Percentiles rank a stretch among this genome's conserved stretches.
Conservation (phyloP, 2,113 vertebrate genomes). For the Brachypodius melanocephalos region DNA sequence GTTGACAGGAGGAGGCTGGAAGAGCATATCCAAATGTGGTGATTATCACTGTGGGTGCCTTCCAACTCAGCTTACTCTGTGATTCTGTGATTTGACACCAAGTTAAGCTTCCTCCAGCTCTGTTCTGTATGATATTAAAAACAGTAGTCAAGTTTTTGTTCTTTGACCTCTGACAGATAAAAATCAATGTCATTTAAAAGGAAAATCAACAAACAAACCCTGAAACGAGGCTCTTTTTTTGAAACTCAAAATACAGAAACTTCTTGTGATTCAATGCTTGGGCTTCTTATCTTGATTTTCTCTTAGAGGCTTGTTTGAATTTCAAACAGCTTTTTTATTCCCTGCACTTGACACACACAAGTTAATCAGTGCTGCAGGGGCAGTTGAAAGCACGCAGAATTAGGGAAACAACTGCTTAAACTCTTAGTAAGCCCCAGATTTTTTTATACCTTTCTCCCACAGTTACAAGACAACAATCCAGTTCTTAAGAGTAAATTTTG, state of each 20-base stretch:
- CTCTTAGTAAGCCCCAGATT: neutral
- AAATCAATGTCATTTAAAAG: neutral
- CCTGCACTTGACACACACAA: neutral
- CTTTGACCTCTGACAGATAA: slow-evolving; percentile 22
- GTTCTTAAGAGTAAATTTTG: neutral
- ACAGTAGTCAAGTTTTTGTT: neutral
- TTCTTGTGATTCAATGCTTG: neutral
- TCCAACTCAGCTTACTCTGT: neutral
- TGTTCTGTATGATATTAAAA: neutral
- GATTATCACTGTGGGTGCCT: neutral
- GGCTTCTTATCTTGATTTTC: slow-evolving; percentile 23
- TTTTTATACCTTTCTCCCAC: neutral
- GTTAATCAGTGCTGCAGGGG: slow-evolving; percentile 1
- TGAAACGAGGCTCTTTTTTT: neutral
- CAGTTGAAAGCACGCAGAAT: neutral
- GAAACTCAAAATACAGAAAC: neutral
- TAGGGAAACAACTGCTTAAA: neutral
- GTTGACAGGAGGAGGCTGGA: neutral
- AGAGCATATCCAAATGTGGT: neutral
- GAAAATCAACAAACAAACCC: neutral
- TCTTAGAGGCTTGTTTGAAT: slow-evolving; percentile 23
- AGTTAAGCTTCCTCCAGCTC: neutral
- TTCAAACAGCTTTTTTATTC: neutral
- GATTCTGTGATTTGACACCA: neutral
- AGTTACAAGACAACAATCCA: neutral